These are phyloP conservation scores for Ranitomeya imitator DNA, from an alignment of 2,113 vertebrate species.

Conservation along the genomic window DNA sequence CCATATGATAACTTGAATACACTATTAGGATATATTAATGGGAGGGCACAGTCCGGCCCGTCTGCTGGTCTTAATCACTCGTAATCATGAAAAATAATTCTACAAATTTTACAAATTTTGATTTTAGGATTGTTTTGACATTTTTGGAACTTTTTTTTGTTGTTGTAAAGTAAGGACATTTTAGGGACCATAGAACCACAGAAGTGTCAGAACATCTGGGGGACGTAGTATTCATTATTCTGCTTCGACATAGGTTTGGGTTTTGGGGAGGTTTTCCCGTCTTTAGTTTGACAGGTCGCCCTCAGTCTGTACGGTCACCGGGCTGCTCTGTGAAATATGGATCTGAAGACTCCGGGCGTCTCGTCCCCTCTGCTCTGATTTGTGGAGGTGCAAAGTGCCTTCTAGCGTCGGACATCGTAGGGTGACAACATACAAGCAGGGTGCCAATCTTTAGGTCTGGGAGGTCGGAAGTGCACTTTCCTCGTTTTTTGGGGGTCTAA, in stretches of 20 bases:
- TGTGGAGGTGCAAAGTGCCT: neutral
- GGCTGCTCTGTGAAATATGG: neutral
- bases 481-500: neutral
- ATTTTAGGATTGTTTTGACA: neutral
- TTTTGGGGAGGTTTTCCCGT: neutral
- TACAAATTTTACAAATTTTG: neutral
- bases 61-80: neutral
- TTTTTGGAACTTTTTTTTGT: neutral
- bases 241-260: neutral
- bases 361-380: neutral
- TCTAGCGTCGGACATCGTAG: neutral
- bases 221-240: neutral
- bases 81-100: neutral
- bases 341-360: neutral
- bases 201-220: neutral
- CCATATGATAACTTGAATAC: neutral
- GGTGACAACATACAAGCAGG: neutral
- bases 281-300: neutral
- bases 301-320: neutral
- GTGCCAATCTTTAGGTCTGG: neutral
- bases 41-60: neutral
- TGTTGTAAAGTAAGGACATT: constrained; percentile 1
- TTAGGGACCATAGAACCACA: constrained; percentile 5
- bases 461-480: neutral
- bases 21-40: neutral